Evolutionary conservation across 1,140 invertebrate genomes (phyloP), one percentile per base, ranked within the genome.

Genomic region (Drosophila tsacasi): DNA sequence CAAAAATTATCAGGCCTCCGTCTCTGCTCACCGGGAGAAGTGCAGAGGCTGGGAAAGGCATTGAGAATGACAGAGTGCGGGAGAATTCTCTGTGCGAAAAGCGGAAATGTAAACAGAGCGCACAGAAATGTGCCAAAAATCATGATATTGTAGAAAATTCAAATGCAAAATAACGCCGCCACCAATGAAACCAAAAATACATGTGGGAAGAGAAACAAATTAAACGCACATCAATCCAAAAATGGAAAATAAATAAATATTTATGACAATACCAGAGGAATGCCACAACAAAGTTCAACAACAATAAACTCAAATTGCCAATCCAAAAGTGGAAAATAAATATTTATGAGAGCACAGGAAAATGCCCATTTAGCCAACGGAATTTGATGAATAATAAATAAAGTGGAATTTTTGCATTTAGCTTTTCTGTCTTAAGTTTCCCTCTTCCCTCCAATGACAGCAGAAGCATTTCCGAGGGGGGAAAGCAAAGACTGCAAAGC

Each of bases 31-130:
- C 58, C 49, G 27, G 19, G 44, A 57, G 47, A 64, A 23, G 21
- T 37, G 32, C 19, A 39, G 61, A 63, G 47, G 40, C 35, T 49
- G 65, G 23, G 40, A 57, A 46, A 32, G 39, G 44, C 39, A 54
- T 65, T 25, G 37, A 44, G 42, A 49, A 35, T 39, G 35, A 32
- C 30, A 72, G 42, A 61, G 63, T 39, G 58, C 66, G 63, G 39
- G 49, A 47, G 32, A 57, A 54, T 61, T 44, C 49, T 32, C 49
- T 32, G 64, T 19, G 17, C 76, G 55, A 50, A 71, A 69, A 80
- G 37, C 81, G 84, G 81, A 87, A 87, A 81, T 78, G 59, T 75
- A 80, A 87, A 76, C 63, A 67, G 66, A 82, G 58, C 37, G 13
- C 42, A 32, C 30, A 6, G 49, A 37, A 62, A 50, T 46, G 49